phyloP scores from a whole-genome alignment of 2,888 invertebrate species.

The Synergus itoensis region DNA sequence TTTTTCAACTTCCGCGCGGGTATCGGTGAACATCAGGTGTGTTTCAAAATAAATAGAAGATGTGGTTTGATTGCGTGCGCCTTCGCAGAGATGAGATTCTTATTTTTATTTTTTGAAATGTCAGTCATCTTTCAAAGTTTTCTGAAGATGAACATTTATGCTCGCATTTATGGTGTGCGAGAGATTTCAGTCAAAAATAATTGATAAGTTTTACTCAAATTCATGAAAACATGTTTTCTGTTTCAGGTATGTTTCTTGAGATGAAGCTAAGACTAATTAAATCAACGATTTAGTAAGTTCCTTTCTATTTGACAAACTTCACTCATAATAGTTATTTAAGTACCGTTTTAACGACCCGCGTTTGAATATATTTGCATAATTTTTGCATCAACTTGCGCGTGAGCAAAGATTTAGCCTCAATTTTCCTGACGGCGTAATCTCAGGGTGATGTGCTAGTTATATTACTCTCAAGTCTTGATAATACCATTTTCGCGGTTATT shows the following conservation, averaged over 20 bases:
- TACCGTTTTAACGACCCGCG: neutral
- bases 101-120: neutral
- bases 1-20: constrained; percentile 5
- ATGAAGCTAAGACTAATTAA: neutral
- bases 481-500: constrained; percentile 12
- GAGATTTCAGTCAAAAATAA: too few relatives aligned
- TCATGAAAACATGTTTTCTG: neutral
- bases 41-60: neutral
- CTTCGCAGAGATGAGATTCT: neutral
- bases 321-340: neutral
- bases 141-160: neutral
- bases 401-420: neutral
- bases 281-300: neutral
- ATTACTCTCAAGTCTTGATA: constrained; percentile 32
- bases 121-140: neutral
- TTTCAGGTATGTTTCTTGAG: constrained; percentile 3
- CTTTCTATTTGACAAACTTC: too few relatives aligned
- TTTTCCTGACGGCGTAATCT: constrained; percentile 11
- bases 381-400: neutral
- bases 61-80: constrained; percentile 22
- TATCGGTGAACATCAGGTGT: neutral
- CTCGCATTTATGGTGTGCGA: too few relatives aligned
- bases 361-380: constrained; percentile 5
- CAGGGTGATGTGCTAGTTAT: constrained; percentile 18
- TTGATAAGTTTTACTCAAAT: neutral